Evolutionary conservation across 2,888 invertebrate species (phyloP), one percentile per base, ranked within the genome.

Genomic region (Campoplex capitator): DNA sequence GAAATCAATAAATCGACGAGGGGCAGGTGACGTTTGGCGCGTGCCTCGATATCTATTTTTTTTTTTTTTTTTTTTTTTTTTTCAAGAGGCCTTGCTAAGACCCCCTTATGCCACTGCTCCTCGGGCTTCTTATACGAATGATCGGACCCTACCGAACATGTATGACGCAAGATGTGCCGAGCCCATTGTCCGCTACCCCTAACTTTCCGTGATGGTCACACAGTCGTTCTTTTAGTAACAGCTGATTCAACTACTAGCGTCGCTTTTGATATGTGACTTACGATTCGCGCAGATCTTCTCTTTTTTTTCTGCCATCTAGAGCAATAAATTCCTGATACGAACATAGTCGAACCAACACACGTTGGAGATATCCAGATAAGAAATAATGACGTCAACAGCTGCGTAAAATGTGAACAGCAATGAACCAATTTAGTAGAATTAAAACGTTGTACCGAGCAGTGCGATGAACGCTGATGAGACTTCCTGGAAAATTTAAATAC

Each of bases 1-100:
- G 86, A 91, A 91, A 93, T 94, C 94, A 88, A 93, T 94, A 93
- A 92, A 92, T 92, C 91, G 91, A 88, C 77, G 75, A n/a, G 75
- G 67, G 91, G 91, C 91, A 93, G 92, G 92, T 92, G 93, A 92
- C 90, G 90, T 88, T 87, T 88, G 93, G 91, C 94, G 90, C 93
- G 94, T 93, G 94, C 93, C 94, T 83, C 85, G 91, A 92, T 91
- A 92, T 91, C 88, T 90, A 86, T 87, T 87, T 89, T 71, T 76
- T 83, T 76, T 83, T 88, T 89, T 70, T 79, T 84, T 38, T 87
- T 88, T 89, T 71, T 76, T 83, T 76, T 83, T 88, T 89, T 70
- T 79, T 84, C 51, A 71, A 70, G 74, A 77, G 83, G 58, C 78
- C 80, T 67, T 79, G 45, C 83, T 74, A 84, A 84, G 87, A 87